Evolutionary conservation across 2,797 vertebrate genomes (phyloP).

Genomic region (Bufotes viridis): DNA sequence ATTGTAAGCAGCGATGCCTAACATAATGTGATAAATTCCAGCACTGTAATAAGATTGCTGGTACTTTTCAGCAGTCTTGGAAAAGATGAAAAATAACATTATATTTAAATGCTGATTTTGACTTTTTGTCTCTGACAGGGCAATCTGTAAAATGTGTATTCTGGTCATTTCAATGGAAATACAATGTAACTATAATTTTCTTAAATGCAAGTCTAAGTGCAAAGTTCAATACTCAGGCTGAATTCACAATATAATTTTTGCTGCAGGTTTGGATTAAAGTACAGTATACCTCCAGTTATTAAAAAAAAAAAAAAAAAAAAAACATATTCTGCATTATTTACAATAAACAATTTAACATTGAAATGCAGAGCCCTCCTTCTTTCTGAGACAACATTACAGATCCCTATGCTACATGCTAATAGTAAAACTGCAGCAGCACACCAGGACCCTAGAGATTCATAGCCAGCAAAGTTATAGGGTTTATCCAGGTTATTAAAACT

Average conservation of each 20-base stretch:
- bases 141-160: slow-evolving; percentile 60
- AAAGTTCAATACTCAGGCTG: neutral
- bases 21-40: slow-evolving; percentile 38
- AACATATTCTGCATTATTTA: no score
- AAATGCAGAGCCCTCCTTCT: no score
- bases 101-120: slow-evolving; percentile 69
- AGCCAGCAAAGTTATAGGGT: no score
- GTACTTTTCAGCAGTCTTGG: slow-evolving; percentile 22
- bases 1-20: slow-evolving; percentile 31
- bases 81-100: slow-evolving; percentile 45
- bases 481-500: no score
- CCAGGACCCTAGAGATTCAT: no score
- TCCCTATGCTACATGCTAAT: no score
- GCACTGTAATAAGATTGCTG: slow-evolving; percentile 21
- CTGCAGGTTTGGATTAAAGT: no score
- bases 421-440: no score
- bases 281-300: no score
- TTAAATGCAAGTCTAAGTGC: neutral
- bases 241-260: neutral
- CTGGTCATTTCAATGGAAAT: slow-evolving; percentile 1
- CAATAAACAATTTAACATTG: no score
- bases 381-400: no score
- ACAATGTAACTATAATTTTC: slow-evolving; percentile 11
- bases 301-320: no score
- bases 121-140: slow-evolving; percentile 65